Evolutionary conservation across 2,797 vertebrate genomes (phyloP), one percentile per base, ranked within the genome.

Genomic region (Coccyzus lansbergi): DNA sequence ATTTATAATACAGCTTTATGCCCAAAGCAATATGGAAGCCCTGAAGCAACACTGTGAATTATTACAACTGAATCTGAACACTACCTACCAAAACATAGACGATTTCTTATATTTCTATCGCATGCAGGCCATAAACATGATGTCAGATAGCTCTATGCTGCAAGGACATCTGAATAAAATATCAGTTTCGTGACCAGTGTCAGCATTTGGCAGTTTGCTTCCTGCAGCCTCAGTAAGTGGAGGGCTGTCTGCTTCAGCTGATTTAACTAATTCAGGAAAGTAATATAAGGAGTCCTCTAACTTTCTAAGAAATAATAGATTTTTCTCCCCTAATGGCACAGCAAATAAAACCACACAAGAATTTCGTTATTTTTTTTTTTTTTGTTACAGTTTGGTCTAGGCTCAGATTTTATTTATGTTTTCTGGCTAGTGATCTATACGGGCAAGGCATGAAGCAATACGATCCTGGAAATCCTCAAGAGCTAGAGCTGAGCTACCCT

Each of bases 1-100:
- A 99, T 99, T 99, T 98, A 99, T 98, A 98, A 99, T 98, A 98
- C 98, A 97, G 98, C 97, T 96, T 98, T 98, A 99, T 98, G 98
- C 98, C 98, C 98, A 98, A 97, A 99, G 99, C 98, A 98, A 97
- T 98, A 96, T 93, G 95, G 96, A 97, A 97, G 94, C 96, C 97
- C 97, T 55, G 94, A 89, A 98, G 98, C 97, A 86, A 94, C 88
- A 83, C 77, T 95, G 93, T 97, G 97, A 98, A 96, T 97, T 96
- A 96, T 97, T 93, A 95, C 94, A 88, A 96, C 96, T 92, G 95
- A 97, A 97, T 97, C 86, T 87, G 96, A 96, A 75, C 92, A 94
- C 92, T 71, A 92, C 85, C 96, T 97, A 95, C 95, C 96, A 96
- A 97, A 95, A 95, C 69, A 46, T 78, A 85, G 53, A 88, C 2